phyloP scores from a whole-genome alignment of 2,888 invertebrate species.

The Sinopyrophorus schimmeli region DNA sequence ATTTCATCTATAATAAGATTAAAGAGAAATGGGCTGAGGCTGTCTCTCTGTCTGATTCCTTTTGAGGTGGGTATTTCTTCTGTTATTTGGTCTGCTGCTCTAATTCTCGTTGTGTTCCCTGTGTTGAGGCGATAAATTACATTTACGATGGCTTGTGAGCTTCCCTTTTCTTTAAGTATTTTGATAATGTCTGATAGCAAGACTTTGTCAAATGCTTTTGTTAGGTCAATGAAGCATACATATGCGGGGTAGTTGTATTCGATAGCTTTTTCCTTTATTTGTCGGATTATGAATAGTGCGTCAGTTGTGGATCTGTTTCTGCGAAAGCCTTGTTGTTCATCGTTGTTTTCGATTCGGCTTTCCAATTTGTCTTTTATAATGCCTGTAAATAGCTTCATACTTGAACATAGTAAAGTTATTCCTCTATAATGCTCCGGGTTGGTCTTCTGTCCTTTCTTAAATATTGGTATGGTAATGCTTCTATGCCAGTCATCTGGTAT shows the following conservation, averaged over 20 bases:
- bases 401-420: not conserved
- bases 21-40: too few species aligned
- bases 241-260: conserved; percentile 3
- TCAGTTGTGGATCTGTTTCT: conserved; percentile 1
- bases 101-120: conserved; percentile 2
- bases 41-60: too few species aligned
- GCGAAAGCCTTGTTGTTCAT: not conserved
- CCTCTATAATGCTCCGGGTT: too few species aligned
- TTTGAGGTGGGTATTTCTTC: too few species aligned
- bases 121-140: conserved; percentile 1
- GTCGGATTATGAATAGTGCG: not conserved
- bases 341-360: conserved; percentile 1
- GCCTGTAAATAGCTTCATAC: conserved; percentile 1
- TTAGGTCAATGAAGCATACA: not conserved
- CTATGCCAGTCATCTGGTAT: too few species aligned
- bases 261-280: conserved; percentile 1
- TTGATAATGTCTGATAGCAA: conserved; percentile 4
- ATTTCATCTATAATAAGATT: conserved; percentile 3
- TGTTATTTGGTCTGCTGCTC: conserved; percentile 1
- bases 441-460: too few species aligned
- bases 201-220: conserved; percentile 1
- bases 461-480: too few species aligned
- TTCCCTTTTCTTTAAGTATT: conserved; percentile 3
- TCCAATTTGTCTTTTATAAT: conserved; percentile 1
- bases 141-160: conserved; percentile 1